A percentile compares a stretch with the other conserved stretches of the same genome.
phyloP scores from a whole-genome alignment of 1,140 invertebrate species.

The Phymastichus coffea region DNA sequence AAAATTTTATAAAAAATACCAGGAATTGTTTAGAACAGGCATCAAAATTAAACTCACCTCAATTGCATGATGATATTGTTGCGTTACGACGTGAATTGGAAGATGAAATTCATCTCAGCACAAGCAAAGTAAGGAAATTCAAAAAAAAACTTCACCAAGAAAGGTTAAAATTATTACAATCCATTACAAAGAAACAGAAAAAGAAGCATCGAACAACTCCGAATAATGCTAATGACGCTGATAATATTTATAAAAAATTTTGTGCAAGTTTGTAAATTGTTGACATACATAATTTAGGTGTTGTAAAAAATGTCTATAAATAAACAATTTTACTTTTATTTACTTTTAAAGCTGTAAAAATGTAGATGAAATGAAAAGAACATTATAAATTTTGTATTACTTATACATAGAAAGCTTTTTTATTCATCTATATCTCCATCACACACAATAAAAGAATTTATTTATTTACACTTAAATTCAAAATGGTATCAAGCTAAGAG shows the following conservation, averaged over 20 bases:
- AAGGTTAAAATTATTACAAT: too few relatives aligned
- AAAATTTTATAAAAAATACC: background rate
- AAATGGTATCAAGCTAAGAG: background rate
- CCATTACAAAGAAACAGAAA: too few relatives aligned
- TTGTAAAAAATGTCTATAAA: slow-evolving; percentile 15
- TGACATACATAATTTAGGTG: slow-evolving; percentile 9
- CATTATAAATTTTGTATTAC: too few relatives aligned
- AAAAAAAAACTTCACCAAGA: too few relatives aligned
- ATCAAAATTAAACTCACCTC: slow-evolving; percentile 1
- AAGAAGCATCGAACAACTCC: too few relatives aligned
- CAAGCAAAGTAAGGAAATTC: too few relatives aligned
- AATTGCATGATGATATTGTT: slow-evolving; percentile 10
- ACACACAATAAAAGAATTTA: too few relatives aligned
- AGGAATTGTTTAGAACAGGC: background rate
- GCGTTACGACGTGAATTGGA: slow-evolving; percentile 21
- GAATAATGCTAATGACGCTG: too few relatives aligned
- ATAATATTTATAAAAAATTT: too few relatives aligned
- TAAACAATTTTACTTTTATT: slow-evolving; percentile 12
- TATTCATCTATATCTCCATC: too few relatives aligned
- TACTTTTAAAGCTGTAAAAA: background rate
- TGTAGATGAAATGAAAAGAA: too few relatives aligned
- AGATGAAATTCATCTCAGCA: background rate
- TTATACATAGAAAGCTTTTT: too few relatives aligned
- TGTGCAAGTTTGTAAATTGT: slow-evolving; percentile 9
- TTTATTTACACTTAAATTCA: background rate